Conservation (phyloP, 2,113 vertebrate genomes). For the Melanocharis versteri region DNA sequence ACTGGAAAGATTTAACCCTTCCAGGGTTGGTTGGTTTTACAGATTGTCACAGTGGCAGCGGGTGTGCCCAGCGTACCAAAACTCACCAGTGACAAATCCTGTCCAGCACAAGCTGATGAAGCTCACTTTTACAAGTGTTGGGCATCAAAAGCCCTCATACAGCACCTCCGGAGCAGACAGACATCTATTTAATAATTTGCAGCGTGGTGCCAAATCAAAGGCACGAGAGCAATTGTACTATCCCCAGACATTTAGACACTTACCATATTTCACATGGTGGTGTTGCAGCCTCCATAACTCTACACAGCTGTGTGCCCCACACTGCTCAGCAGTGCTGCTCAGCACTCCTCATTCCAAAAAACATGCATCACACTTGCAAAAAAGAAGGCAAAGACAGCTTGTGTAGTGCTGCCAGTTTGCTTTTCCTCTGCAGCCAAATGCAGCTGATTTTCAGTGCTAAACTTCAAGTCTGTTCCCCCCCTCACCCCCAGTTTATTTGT, state of each 20-base stretch:
- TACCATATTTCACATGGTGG: neutral
- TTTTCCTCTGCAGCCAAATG: neutral
- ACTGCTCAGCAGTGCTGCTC: neutral
- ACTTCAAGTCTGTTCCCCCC: neutral
- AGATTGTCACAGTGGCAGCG: rapidly evolving
- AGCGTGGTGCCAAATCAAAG: neutral
- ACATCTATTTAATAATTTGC: neutral
- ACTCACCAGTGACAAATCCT: neutral
- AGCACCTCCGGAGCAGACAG: neutral
- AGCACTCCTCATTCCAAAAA: neutral
- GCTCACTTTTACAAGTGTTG: neutral
- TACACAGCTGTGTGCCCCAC: neutral
- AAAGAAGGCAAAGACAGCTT: neutral
- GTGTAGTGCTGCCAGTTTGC: neutral
- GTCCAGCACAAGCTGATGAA: neutral
- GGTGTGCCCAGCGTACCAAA: neutral
- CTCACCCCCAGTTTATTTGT: neutral
- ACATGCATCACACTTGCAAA: neutral
- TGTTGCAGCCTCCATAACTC: neutral
- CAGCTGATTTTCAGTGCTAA: neutral
- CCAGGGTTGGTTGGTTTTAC: neutral
- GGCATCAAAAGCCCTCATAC: neutral
- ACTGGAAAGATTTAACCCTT: neutral
- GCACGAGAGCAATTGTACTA: neutral
- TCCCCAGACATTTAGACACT: neutral